Base-by-base conservation (phyloP, 2,113 vertebrate species). In the Pagrus major region DNA sequence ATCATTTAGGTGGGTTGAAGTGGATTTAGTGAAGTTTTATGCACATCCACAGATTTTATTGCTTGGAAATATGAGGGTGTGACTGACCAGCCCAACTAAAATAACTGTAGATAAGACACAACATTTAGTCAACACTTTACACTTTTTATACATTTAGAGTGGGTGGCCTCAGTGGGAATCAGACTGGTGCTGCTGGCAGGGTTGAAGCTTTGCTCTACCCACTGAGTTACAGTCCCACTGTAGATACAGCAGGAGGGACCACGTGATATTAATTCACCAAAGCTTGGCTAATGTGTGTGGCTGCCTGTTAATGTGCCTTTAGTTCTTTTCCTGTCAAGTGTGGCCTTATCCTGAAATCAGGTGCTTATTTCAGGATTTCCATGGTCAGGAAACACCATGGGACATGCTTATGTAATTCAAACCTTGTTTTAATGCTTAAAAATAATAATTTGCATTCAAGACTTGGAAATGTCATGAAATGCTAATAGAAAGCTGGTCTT, bases 121-220 rank as follows among this genome's bases (percentile, higher is more conserved):
- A 55, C 41, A 49, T 80, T 65, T 31, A 49, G 37, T 42, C 59
- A 49, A 81, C 66, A 65, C 56, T 65, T 69, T 61, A 58, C 64
- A 51, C 42, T 60, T 84, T 59, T 68, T 58, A 78, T 77, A 86
- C 69, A 78, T 85, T 69, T 23, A 59, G 71, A 70, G 78, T 84
- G 37, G 78, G 60, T 74, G 67, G 63, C 67, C 47, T 79, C 59
- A 61, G 74, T 76, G 56, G 47, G 67, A 80, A 77, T 79, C 71
- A 70, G 37, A 72, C 52, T 37, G 29, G 37, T 63, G 37, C 51
- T 78, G 55, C 52, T 73, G 76, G 61, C 86, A 76, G 52, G 39
- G 25, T 54, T 66, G 39, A 68, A 25, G 51, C 52, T 69, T 23
- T 70, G 41, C 49, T 81, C 54, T 76, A 58, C 41, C 56, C 27